A percentile compares a stretch with the other conserved stretches of the same genome.
Conservation (phyloP, 2,113 vertebrate species). For the Mus musculus region DNA sequence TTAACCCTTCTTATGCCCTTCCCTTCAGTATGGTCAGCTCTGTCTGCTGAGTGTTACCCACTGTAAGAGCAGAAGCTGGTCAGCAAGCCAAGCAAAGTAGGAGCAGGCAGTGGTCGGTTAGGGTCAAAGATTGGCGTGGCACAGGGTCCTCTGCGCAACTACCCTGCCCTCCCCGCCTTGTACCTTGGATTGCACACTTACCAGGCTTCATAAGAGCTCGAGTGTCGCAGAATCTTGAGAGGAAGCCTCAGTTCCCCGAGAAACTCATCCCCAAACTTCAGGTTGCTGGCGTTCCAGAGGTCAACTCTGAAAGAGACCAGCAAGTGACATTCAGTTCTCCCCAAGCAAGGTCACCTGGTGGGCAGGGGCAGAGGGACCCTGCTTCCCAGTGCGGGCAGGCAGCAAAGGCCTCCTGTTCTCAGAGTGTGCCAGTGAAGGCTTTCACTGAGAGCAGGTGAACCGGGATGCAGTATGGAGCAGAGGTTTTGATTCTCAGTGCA, state of each 20-base stretch:
- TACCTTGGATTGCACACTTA: slow-evolving; percentile 72
- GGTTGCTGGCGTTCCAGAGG: slow-evolving; percentile 98
- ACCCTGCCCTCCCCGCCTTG: rapidly evolving
- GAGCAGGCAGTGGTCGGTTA: neutral
- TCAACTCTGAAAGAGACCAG: slow-evolving; percentile 90
- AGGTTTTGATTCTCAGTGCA: neutral
- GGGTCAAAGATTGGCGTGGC: neutral
- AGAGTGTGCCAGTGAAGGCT: neutral
- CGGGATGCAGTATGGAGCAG: neutral
- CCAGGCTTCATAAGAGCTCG: slow-evolving; percentile 95
- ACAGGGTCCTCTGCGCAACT: neutral
- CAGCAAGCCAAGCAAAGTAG: neutral
- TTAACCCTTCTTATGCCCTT: neutral
- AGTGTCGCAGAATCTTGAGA: slow-evolving; percentile 93
- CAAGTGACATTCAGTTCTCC: neutral
- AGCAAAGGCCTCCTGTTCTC: no score
- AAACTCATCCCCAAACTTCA: slow-evolving; percentile 99
- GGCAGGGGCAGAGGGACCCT: neutral
- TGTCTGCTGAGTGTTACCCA: neutral
- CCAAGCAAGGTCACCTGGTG: neutral
- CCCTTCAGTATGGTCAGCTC: neutral
- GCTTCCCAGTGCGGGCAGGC: neutral
- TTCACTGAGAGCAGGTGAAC: no score
- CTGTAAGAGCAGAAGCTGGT: neutral
- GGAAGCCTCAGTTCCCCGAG: slow-evolving; percentile 96